phyloP scores from a whole-genome alignment of 2,113 vertebrate genomes.

The Cnemophilus loriae region DNA sequence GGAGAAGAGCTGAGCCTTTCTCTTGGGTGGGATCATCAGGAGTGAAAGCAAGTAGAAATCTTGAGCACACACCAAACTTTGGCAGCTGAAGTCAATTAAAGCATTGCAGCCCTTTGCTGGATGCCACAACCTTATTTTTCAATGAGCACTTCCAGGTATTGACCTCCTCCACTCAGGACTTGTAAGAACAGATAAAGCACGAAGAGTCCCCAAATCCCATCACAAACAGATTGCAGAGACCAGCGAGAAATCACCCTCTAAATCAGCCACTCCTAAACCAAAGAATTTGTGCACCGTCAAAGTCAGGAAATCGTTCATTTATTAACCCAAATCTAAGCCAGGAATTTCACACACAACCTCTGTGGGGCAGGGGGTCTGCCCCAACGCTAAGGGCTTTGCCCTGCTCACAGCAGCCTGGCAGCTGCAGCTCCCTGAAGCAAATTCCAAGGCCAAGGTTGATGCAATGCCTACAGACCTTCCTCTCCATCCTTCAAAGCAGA shows the following conservation, averaged over 20 bases:
- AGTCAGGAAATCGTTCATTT: neutral
- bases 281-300: neutral
- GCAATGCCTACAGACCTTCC: neutral
- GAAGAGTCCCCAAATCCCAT: neutral
- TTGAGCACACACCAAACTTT: neutral
- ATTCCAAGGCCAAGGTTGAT: neutral
- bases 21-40: neutral
- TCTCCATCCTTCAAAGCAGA: neutral
- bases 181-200: neutral
- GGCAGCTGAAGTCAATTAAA: neutral
- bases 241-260: neutral
- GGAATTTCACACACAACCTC: neutral
- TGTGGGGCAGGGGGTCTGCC: neutral
- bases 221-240: neutral
- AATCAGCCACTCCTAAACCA: neutral
- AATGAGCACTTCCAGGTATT: neutral
- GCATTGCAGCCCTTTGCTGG: neutral
- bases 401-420: neutral
- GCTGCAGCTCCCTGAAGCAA: neutral
- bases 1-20: neutral
- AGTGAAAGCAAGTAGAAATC: neutral
- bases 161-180: neutral
- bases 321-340: neutral
- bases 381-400: accelerated
- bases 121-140: neutral